Evolutionary conservation across 1,140 invertebrate genomes (phyloP), one percentile per base, ranked within the genome.

Genomic region (Euura saliciscinereae): DNA sequence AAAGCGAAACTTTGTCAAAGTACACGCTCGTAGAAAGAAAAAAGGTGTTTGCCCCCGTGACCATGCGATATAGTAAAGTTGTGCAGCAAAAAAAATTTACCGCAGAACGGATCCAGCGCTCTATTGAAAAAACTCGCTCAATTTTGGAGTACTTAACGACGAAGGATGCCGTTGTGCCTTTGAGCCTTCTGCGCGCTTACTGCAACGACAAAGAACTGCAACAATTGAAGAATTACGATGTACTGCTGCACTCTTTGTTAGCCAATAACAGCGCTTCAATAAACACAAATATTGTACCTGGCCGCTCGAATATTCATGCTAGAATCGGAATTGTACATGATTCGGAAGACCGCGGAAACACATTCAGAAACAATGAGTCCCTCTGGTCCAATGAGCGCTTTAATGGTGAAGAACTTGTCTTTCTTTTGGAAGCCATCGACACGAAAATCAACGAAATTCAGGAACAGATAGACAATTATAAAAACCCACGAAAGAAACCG

Each of bases 81-180:
- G 13, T 11, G 10, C 4, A 59, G 10, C 8, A 8, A n/a, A n/a
- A 11, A 2, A 59, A 59, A 59, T n/a, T 3, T 59, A n/a, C 10
- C 10, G 10, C 13, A n/a, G 51, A 59, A n/a, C 92, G 28, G 91
- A 93, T 81, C 90, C 90, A 45, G 89, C 89, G 71, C 89, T 91
- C 8, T 94, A 92, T 78, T 94, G 28, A 28, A 28, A 28, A 28
- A 28, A 28, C 28, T 92, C 80, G 91, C 93, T 78, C 91, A 92
- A 0, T 94, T 94, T 78, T 87, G 88, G 66, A 90, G 95, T 77
- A 88, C 92, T 1, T 59, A n/a, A 59, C 51, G 8, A 59, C 51
- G 3, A n/a, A 8, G 51, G 51, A 59, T 8, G 51, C 51, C 13
- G 13, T 59, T 59, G 51, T 6, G 3, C 51, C 51, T 59, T 59